A percentile compares a stretch with the other conserved stretches of the same genome.
Evolutionary conservation across 2,797 vertebrate genomes (phyloP).

Genomic region (Crenuchus spilurus): DNA sequence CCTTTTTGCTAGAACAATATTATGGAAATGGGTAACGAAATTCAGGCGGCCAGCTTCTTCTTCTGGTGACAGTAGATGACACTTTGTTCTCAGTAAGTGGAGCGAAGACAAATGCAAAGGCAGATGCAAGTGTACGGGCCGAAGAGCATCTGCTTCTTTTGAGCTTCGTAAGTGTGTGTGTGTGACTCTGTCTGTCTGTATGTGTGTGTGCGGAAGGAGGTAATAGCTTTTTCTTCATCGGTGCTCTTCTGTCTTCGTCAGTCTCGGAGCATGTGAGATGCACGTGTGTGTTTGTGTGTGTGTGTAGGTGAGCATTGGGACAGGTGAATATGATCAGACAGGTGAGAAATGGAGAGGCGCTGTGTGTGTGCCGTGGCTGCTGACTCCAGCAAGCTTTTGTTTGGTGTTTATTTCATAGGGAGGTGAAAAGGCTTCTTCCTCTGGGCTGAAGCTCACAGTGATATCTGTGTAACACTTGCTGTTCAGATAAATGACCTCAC

Average conservation of each 20-base stretch:
- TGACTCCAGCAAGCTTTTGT: conserved; percentile 51
- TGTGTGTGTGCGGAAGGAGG: conserved; percentile 20
- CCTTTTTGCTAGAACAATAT: neutral
- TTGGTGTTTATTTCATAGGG: conserved; percentile 52
- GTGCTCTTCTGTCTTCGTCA: conserved; percentile 40
- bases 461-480: conserved; percentile 15
- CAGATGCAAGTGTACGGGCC: conserved; percentile 8
- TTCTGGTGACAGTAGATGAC: neutral
- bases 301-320: conserved; percentile 52
- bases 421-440: conserved; percentile 25
- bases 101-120: conserved; percentile 33
- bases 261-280: conserved; percentile 26
- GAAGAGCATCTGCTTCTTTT: conserved; percentile 24
- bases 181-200: conserved; percentile 15
- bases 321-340: conserved; percentile 58
- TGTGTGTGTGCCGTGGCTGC: conserved; percentile 41
- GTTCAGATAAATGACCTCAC: conserved; percentile 12
- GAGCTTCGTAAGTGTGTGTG: conserved; percentile 33
- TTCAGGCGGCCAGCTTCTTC: neutral
- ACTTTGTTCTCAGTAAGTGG: conserved; percentile 21
- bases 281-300: neutral
- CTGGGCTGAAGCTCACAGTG: neutral
- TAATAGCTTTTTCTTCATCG: conserved; percentile 47
- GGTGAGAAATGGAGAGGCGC: conserved; percentile 54
- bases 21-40: conserved; percentile 16